These are phyloP conservation scores for Smittia sp. DNA, from an alignment of 2,888 invertebrate species.

Conservation along the genomic window DNA sequence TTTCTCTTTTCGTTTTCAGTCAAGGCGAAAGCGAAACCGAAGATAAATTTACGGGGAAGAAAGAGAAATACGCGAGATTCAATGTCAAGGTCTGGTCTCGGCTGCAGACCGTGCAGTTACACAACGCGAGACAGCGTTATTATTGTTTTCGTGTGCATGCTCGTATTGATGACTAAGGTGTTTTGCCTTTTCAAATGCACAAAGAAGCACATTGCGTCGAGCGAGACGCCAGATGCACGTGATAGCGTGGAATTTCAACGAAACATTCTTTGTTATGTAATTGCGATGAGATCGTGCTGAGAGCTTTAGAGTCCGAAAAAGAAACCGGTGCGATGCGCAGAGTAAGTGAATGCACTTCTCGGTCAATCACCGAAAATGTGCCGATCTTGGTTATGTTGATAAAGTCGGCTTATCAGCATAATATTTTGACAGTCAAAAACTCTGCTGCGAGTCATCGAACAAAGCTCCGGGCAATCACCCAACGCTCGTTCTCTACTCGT, in stretches of 20 bases:
- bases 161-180: neutral
- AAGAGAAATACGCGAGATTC: slow-evolving; percentile 24
- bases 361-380: too few relatives aligned
- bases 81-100: slow-evolving; percentile 35
- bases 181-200: neutral
- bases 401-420: too few relatives aligned
- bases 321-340: too few relatives aligned
- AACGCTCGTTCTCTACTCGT: neutral
- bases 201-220: neutral
- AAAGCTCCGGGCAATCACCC: slow-evolving; percentile 25
- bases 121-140: slow-evolving; percentile 4
- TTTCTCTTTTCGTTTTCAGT: neutral
- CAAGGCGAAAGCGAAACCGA: slow-evolving; percentile 25
- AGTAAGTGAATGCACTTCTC: too few relatives aligned
- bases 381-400: too few relatives aligned
- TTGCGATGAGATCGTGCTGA: too few relatives aligned
- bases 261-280: neutral
- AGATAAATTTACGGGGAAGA: neutral
- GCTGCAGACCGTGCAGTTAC: slow-evolving; percentile 30
- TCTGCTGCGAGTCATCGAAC: too few relatives aligned
- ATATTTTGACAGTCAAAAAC: too few relatives aligned
- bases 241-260: neutral
- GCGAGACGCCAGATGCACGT: neutral
- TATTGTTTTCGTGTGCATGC: slow-evolving; percentile 2
- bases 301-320: too few relatives aligned